Evolutionary conservation across 2,888 invertebrate species (phyloP).

Genomic region (Dastarcus helophoroides): DNA sequence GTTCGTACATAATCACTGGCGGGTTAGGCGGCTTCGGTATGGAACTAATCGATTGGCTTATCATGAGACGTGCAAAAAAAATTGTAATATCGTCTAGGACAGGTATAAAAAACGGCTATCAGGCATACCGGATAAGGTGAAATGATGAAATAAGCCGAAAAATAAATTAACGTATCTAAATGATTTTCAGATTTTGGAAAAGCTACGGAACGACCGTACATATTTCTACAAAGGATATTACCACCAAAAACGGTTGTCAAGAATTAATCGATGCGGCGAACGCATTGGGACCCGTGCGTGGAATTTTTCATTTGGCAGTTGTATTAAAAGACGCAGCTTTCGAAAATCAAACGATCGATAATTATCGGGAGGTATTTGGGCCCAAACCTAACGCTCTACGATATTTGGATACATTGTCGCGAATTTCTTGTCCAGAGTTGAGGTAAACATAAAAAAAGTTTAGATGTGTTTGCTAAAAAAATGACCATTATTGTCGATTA

Average conservation of each 20-base stretch:
- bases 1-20: slow-evolving; percentile 56
- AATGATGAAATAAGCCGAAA: no score
- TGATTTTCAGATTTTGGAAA: no score
- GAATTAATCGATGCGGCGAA: background rate
- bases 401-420: background rate
- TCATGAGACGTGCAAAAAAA: slow-evolving; percentile 72
- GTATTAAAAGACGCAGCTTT: slow-evolving; percentile 1
- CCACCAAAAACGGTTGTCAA: no score
- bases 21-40: slow-evolving; percentile 93
- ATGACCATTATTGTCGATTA: no score
- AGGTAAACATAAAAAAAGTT: no score
- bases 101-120: slow-evolving; percentile 15
- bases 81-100: slow-evolving; percentile 74
- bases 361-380: background rate
- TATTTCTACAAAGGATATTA: no score
- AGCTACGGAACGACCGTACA: no score
- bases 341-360: background rate
- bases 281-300: background rate
- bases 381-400: background rate
- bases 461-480: no score
- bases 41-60: slow-evolving; percentile 84
- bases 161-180: no score
- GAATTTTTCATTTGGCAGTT: background rate
- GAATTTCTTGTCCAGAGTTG: background rate
- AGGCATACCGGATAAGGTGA: slow-evolving; percentile 19